Evolutionary conservation across 2,113 vertebrate species (phyloP).

Genomic region (Pteronura brasiliensis): DNA sequence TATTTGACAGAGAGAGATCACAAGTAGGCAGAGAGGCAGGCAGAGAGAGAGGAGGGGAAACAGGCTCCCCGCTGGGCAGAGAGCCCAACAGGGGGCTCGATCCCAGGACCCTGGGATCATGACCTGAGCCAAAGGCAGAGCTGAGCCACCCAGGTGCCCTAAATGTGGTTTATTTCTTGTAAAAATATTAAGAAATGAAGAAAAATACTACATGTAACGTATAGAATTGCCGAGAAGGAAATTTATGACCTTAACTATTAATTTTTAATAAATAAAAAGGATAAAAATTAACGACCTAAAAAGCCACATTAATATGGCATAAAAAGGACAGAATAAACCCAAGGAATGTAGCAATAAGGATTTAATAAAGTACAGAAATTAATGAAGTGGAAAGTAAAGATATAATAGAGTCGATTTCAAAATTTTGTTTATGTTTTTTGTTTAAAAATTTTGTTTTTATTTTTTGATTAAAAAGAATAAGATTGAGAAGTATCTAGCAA

Average conservation of each 20-base stretch:
- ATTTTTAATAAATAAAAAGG: neutral
- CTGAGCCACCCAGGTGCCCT: neutral
- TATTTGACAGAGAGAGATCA: too few species aligned
- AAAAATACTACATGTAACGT: neutral
- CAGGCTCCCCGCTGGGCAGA: too few species aligned
- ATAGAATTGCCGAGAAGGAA: neutral
- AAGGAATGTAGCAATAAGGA: neutral
- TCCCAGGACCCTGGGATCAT: too few species aligned
- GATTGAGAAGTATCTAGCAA: neutral
- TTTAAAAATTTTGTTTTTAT: neutral
- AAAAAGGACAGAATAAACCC: neutral
- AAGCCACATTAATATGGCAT: neutral
- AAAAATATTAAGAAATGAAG: conserved; percentile 1
- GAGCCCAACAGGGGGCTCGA: too few species aligned
- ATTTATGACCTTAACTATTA: neutral
- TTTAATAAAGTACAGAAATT: neutral
- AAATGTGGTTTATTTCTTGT: neutral
- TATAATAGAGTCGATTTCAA: neutral
- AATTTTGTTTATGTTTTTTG: neutral
- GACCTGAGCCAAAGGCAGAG: too few species aligned
- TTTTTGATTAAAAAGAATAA: neutral
- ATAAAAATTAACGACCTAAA: neutral
- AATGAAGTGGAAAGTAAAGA: neutral
- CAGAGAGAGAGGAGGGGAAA: too few species aligned
- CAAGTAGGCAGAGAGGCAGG: too few species aligned